Evolutionary conservation across 1,140 invertebrate species (phyloP).

Genomic region (Drosophila sturtevanti): DNA sequence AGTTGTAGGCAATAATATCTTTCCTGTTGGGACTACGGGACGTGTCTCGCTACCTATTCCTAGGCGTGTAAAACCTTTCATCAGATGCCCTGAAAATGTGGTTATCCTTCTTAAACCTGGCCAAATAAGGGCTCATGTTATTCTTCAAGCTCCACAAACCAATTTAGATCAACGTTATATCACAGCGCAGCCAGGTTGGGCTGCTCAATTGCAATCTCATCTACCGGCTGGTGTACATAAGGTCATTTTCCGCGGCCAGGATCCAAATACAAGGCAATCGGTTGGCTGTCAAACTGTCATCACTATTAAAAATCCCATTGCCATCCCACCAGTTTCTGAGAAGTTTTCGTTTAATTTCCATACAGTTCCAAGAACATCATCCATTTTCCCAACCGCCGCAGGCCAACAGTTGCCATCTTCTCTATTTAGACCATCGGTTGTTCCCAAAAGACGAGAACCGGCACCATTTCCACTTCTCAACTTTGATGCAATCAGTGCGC

Average conservation of each 20-base stretch:
- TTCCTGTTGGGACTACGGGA: constrained; percentile 1
- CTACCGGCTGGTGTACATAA: constrained; percentile 85
- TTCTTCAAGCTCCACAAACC: constrained; percentile 86
- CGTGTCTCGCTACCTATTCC: background rate
- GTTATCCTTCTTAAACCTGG: constrained; percentile 84
- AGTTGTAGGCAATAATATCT: background rate
- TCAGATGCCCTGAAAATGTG: constrained; percentile 86
- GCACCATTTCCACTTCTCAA: constrained; percentile 9
- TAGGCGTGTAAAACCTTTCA: constrained; percentile 84
- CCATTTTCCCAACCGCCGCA: background rate
- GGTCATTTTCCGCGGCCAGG: constrained; percentile 86
- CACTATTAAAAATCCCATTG: constrained; percentile 82
- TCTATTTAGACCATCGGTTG: background rate
- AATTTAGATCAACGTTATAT: constrained; percentile 88
- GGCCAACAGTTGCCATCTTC: background rate
- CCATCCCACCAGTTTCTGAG: constrained; percentile 18
- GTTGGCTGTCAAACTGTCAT: constrained; percentile 86
- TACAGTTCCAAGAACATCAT: background rate
- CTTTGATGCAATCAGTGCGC: background rate
- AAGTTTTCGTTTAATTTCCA: constrained; percentile 1
- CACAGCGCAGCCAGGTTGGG: constrained; percentile 86
- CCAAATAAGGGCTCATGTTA: constrained; percentile 84
- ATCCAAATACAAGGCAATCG: constrained; percentile 84
- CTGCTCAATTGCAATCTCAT: constrained; percentile 86
- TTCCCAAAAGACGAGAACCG: background rate